phyloP scores from a whole-genome alignment of 2,888 invertebrate species.

The Torymus tubicola region DNA sequence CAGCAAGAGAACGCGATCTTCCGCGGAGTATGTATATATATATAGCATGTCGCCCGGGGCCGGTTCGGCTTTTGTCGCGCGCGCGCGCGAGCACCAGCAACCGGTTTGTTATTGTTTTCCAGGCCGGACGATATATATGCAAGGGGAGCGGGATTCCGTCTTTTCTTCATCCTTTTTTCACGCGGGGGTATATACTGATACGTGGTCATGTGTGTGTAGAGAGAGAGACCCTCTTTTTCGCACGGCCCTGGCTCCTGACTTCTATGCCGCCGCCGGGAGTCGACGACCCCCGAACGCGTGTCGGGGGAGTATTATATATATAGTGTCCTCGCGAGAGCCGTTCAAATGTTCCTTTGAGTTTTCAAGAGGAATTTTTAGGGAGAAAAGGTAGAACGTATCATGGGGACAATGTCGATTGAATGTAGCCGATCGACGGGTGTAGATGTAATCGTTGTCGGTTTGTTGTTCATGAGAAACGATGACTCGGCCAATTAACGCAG shows the following conservation, averaged over 20 bases:
- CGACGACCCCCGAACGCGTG: slow-evolving; percentile 49
- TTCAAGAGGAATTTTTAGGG: too few relatives aligned
- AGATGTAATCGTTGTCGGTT: too few relatives aligned
- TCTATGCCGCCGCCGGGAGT: slow-evolving; percentile 5
- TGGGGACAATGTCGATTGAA: too few relatives aligned
- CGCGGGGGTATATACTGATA: not conserved
- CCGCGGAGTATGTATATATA: slow-evolving; percentile 65
- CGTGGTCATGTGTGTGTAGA: not conserved
- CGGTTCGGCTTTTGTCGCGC: slow-evolving; percentile 57
- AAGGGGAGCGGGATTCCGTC: slow-evolving; percentile 38
- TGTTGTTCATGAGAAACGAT: too few relatives aligned
- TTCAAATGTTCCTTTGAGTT: too few relatives aligned
- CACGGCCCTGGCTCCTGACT: slow-evolving; percentile 43
- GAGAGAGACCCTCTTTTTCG: slow-evolving; percentile 42
- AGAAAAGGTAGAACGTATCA: too few relatives aligned
- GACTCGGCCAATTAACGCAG: too few relatives aligned
- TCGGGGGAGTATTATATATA: slow-evolving; percentile 16
- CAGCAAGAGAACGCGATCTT: slow-evolving; percentile 61
- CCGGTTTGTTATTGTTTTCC: slow-evolving; percentile 70
- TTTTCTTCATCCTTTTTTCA: slow-evolving; percentile 9
- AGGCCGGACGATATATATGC: slow-evolving; percentile 50
- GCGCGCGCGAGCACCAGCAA: slow-evolving; percentile 57
- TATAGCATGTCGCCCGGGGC: too few relatives aligned
- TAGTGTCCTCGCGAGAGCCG: too few relatives aligned
- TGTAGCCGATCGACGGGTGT: too few relatives aligned